These are phyloP conservation scores for Brachionichthys hirsutus DNA, from an alignment of 2,113 vertebrate genomes.

Conservation along the genomic window DNA sequence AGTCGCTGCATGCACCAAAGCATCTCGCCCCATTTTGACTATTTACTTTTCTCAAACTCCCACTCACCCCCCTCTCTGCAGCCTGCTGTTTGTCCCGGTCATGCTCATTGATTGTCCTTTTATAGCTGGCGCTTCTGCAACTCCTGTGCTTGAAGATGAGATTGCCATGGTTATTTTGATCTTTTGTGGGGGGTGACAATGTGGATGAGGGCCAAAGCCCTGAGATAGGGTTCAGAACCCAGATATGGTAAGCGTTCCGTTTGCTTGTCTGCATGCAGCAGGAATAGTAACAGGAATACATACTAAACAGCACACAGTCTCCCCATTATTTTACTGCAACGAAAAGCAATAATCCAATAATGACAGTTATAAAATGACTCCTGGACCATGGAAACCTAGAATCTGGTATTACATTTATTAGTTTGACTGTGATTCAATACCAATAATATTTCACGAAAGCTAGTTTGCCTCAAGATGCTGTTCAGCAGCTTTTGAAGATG, in stretches of 20 bases:
- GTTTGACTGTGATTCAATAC: no score
- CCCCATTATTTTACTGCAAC: no score
- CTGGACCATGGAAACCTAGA: no score
- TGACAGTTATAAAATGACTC: no score
- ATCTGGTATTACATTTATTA: no score
- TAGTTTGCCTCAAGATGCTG: no score
- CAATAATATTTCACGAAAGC: no score
- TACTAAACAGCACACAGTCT: background rate
- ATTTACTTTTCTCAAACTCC: constrained; percentile 72
- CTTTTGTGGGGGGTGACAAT: constrained; percentile 58
- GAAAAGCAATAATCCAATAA: no score
- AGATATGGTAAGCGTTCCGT: constrained; percentile 42
- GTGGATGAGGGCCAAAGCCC: constrained; percentile 44
- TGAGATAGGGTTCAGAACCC: constrained; percentile 28
- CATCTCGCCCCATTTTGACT: constrained; percentile 46
- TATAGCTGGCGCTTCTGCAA: constrained; percentile 41
- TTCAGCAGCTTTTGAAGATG: no score
- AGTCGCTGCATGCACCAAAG: constrained; percentile 24
- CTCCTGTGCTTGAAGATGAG: constrained; percentile 56
- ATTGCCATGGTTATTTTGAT: constrained; percentile 69
- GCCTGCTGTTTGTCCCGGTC: constrained; percentile 55
- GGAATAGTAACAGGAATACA: constrained; percentile 15
- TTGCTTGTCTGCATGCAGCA: background rate
- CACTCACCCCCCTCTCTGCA: constrained; percentile 29
- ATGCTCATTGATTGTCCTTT: constrained; percentile 53